phyloP scores from a whole-genome alignment of 2,888 invertebrate species.

The Ennomos quercinarius region DNA sequence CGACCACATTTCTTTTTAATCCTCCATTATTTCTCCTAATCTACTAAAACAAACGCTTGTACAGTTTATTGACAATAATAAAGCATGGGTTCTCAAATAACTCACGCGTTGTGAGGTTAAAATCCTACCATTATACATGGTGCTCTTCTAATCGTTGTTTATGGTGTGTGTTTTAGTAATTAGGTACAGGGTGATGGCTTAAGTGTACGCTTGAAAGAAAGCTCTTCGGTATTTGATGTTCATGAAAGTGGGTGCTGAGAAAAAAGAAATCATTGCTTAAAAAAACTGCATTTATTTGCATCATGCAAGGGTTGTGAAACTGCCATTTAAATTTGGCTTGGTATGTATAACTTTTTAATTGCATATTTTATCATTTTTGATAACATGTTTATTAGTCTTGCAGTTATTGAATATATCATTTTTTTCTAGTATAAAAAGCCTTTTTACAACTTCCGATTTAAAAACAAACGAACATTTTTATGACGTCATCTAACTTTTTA shows the following conservation, averaged over 20 bases:
- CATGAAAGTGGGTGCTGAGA: too few relatives aligned
- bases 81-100: conserved; percentile 37
- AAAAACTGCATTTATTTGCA: too few relatives aligned
- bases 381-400: too few relatives aligned
- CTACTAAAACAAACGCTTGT: conserved; percentile 28
- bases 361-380: too few relatives aligned
- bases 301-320: too few relatives aligned
- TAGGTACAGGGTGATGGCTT: conserved; percentile 47
- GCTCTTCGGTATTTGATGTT: too few relatives aligned
- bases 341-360: too few relatives aligned
- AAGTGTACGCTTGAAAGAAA: too few relatives aligned
- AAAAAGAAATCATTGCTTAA: too few relatives aligned
- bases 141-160: conserved; percentile 69
- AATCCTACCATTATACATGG: conserved; percentile 70
- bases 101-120: conserved; percentile 60
- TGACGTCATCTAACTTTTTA: conserved; percentile 41
- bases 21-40: conserved; percentile 25
- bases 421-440: too few relatives aligned
- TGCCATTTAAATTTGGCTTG: too few relatives aligned
- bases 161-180: conserved; percentile 64
- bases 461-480: conserved; percentile 33
- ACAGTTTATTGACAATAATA: conserved; percentile 41
- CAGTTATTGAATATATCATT: too few relatives aligned
- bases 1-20: conserved; percentile 34
- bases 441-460: conserved; percentile 34